Base-by-base conservation (phyloP, 2,888 invertebrate genomes). In the Epinotia bilunana region DNA sequence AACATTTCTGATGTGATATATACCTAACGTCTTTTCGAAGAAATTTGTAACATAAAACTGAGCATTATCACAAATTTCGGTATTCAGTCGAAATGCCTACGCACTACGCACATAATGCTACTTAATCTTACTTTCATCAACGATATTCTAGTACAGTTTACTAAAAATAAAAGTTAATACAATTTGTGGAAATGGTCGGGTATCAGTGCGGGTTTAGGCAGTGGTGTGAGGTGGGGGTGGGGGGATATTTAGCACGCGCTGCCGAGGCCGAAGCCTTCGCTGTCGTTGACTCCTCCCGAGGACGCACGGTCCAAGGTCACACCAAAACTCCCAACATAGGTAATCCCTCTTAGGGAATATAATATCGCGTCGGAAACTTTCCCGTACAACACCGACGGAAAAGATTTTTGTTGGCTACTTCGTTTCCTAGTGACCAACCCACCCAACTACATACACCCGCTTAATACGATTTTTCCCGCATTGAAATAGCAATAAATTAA, bases 261-360 rank as follows among this genome's bases (percentile, higher is more conserved):
- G 73, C 77, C 83, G 88, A 87, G 87, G 88, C 88, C 84, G 80
- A 80, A 82, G 83, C 80, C 80, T 83, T 82, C 81, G 87, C 91
- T 90, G 93, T 90, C 93, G 88, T 89, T 93, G 93, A 93, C 93
- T 90, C 88, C 83, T 87, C 83, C 84, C 89, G 90, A 91, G 92
- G 93, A 90, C 91, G 84, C 87, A 71, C 80, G 83, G 81, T 82
- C 83, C 91, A 92, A 92, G 92, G 93, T 92, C 91, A 86, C 84
- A 79, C 87, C 82, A 85, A 88, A 90, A 84, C 82, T 77, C 70
- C 74, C 79, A 73, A 70, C 60, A 28, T 67, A 65, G 65, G 65
- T 65, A 43, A 74, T 72, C 74, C 58, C 67, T 62, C 62, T 69
- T 55, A 69, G 68, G 61, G 76, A 72, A 72, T 67, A 72, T 76